Evolutionary conservation across 2,113 vertebrate species (phyloP).

Genomic region (Pantherophis guttatus): DNA sequence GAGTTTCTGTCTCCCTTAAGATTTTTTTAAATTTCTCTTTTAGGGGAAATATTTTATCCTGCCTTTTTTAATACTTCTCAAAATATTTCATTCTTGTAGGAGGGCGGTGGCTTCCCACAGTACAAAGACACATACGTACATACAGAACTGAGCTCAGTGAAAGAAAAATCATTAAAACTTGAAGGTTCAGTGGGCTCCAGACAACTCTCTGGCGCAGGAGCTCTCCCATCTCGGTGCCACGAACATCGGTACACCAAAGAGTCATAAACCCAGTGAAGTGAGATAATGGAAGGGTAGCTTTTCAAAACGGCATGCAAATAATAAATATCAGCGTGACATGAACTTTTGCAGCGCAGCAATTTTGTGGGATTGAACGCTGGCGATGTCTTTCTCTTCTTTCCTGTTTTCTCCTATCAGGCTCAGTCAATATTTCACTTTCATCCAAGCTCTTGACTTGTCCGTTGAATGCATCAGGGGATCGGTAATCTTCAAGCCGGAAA

Average conservation of each 20-base stretch:
- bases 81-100: too few relatives aligned
- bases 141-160: slow-evolving; percentile 14
- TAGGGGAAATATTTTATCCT: too few relatives aligned
- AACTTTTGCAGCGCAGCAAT: background rate
- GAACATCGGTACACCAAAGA: background rate
- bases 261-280: background rate
- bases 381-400: background rate
- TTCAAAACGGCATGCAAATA: background rate
- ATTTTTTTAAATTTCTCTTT: too few relatives aligned
- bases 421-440: background rate
- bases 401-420: background rate
- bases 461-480: background rate
- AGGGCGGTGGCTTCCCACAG: too few relatives aligned
- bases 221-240: background rate
- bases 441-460: background rate
- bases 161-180: background rate
- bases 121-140: background rate
- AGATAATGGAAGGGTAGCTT: background rate
- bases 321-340: background rate
- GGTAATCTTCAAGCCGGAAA: background rate
- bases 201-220: slow-evolving; percentile 20
- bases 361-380: background rate
- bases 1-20: too few relatives aligned
- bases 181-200: slow-evolving; percentile 38
- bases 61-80: too few relatives aligned